These are phyloP conservation scores for Himalopsyche kuldschensis DNA, from an alignment of 2,888 invertebrate species.

Conservation along the genomic window DNA sequence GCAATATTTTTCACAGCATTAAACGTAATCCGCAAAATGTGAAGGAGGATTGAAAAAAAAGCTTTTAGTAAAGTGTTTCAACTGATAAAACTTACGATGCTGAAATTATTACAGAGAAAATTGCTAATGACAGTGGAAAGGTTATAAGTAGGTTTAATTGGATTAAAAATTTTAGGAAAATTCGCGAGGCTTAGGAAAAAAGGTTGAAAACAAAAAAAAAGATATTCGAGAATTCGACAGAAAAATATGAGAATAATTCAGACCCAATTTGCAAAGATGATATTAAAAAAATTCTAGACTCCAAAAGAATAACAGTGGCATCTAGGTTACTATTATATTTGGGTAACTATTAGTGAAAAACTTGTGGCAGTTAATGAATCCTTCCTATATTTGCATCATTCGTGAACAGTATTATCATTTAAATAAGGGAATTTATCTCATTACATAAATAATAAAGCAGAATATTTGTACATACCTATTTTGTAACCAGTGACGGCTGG, in stretches of 20 bases:
- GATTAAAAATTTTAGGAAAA: background rate
- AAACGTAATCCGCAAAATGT: background rate
- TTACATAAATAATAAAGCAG: no score
- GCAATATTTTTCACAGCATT: background rate
- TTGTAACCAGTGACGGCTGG: no score
- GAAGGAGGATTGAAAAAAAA: background rate
- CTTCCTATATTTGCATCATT: no score
- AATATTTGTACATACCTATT: no score
- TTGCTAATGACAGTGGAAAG: background rate
- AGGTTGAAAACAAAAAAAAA: background rate
- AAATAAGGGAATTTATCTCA: no score
- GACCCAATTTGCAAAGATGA: no score
- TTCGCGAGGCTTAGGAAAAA: background rate
- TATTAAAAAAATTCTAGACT: no score
- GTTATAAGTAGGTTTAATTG: background rate
- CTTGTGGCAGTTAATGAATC: no score
- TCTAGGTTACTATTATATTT: no score
- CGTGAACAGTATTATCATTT: no score
- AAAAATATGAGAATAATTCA: background rate
- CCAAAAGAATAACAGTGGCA: no score
- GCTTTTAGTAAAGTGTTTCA: background rate
- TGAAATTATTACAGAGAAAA: background rate
- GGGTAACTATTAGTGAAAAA: no score
- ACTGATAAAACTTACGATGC: background rate
- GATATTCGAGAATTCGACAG: background rate